Evolutionary conservation across 2,888 invertebrate genomes (phyloP), one percentile per base, ranked within the genome.

Genomic region (Shargacucullia verbasci): DNA sequence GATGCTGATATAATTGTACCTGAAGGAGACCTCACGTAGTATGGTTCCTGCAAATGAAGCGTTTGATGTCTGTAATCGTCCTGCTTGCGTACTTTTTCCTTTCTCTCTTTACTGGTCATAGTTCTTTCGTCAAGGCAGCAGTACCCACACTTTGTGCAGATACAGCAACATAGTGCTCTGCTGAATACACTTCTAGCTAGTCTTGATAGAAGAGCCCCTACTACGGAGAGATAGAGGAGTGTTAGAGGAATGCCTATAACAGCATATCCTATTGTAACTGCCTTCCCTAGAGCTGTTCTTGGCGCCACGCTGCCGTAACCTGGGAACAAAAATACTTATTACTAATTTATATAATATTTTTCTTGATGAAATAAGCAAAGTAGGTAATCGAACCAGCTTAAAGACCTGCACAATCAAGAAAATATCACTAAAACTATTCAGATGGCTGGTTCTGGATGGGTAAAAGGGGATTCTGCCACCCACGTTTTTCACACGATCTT

Each of bases 291-390:
- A n/a, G 97, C 96, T 25, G 99, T 98, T 78, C 96, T 96, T 0
- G 99, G 98, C 0, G 98, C 97, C 52, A 98, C 97, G 88, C 98
- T 98, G 55, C 99, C 99, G 83, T 98, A 99, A 76, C 99, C 98
- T 98, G 95, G 0, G 91, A 94, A 77, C 69, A 70, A 68, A 52
- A 33, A n/a, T 37, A 48, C 10, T 37, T 13, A 31, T 60, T 27
- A 53, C 1, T 40, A 31, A 10, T 40, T 4, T 20, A 4, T n/a
- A n/a, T n/a, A n/a, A n/a, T n/a, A n/a, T n/a, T n/a, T n/a, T n/a
- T n/a, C n/a, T n/a, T n/a, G n/a, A n/a, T n/a, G n/a, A n/a, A n/a
- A n/a, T n/a, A n/a, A n/a, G n/a, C n/a, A n/a, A n/a, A n/a, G n/a
- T n/a, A n/a, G n/a, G n/a, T n/a, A n/a, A n/a, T n/a, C n/a, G n/a